Evolutionary conservation across 1,140 invertebrate species (phyloP).

Genomic region (Polypedilum pembai): DNA sequence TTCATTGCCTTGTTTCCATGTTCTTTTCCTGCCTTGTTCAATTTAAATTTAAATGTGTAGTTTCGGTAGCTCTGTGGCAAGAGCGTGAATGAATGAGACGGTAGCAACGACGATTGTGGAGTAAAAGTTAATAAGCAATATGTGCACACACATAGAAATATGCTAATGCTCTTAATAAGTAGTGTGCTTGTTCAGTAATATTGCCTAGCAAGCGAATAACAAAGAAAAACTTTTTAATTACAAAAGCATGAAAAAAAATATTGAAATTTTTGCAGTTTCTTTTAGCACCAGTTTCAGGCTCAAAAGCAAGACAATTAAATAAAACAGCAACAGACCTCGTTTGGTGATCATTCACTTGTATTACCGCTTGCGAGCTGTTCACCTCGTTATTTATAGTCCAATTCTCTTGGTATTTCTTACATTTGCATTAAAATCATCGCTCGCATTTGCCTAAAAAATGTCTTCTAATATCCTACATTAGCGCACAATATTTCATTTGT

Average conservation of each 20-base stretch:
- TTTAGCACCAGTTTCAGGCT: too few species aligned
- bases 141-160: background rate
- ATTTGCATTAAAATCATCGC: too few species aligned
- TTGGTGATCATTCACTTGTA: too few species aligned
- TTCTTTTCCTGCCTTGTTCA: background rate
- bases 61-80: background rate
- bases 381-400: too few species aligned
- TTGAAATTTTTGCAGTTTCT: too few species aligned
- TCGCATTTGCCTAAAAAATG: too few species aligned
- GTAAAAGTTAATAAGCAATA: background rate
- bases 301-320: too few species aligned
- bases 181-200: background rate
- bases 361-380: too few species aligned
- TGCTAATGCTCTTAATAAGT: slow-evolving; percentile 6
- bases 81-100: background rate
- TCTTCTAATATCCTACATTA: too few species aligned
- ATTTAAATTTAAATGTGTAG: slow-evolving; percentile 11
- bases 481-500: too few species aligned
- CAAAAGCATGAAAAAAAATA: background rate
- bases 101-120: background rate
- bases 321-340: too few species aligned
- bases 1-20: background rate
- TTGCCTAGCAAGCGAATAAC: background rate
- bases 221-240: background rate
- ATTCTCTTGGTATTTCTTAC: too few species aligned